Evolutionary conservation across 1,140 invertebrate species (phyloP).

Genomic region (Dreissena polymorpha): DNA sequence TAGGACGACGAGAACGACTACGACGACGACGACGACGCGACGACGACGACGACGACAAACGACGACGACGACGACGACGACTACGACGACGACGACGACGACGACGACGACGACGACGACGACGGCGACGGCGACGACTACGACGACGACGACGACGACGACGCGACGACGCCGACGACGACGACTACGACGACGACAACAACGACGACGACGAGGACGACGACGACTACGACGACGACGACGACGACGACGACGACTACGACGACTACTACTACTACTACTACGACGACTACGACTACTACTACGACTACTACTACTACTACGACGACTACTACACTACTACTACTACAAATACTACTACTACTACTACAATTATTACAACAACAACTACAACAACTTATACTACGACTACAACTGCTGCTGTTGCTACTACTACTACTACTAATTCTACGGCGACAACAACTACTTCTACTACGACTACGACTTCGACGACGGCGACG

Average conservation of each 20-base stretch:
- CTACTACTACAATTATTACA: conserved; percentile 47
- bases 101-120: conserved; percentile 7
- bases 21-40: too few species aligned
- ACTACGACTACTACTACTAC: too few species aligned
- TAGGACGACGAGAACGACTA: too few species aligned
- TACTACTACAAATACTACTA: conserved; percentile 35
- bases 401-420: conserved; percentile 7
- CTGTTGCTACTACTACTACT: too few species aligned
- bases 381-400: conserved; percentile 26
- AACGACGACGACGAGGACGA: conserved; percentile 25
- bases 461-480: too few species aligned
- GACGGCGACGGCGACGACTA: too few species aligned
- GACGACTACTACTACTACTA: conserved; percentile 2
- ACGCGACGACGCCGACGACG: too few species aligned
- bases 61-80: too few species aligned
- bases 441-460: conserved; percentile 28
- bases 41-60: too few species aligned
- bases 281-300: conserved; percentile 28
- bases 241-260: conserved; percentile 34
- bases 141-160: too few species aligned
- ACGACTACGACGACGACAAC: not conserved
- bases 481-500: conserved; percentile 1
- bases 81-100: too few species aligned
- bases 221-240: conserved; percentile 44
- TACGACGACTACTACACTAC: too few species aligned